Conservation (phyloP, 64 coral and sea anemone genomes). For the Anthopleura sola region DNA sequence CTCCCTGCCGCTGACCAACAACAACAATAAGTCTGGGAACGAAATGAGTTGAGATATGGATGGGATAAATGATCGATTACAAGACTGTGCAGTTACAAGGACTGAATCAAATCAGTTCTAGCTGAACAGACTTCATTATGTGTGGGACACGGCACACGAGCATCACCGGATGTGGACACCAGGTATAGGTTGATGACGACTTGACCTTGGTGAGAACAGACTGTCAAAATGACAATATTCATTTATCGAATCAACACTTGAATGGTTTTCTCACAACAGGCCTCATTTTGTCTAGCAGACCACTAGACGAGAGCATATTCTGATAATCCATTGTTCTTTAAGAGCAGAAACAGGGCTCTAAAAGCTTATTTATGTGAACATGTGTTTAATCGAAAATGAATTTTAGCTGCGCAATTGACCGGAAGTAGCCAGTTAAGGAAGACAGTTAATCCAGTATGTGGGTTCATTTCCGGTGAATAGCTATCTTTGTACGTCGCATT, state of each 20-base stretch:
- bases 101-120: background rate
- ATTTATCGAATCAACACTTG: too few species aligned
- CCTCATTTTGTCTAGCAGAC: too few species aligned
- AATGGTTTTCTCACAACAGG: too few species aligned
- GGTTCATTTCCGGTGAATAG: background rate
- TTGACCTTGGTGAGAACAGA: too few species aligned
- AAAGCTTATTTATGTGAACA: too few species aligned
- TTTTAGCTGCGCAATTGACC: background rate
- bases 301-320: too few species aligned
- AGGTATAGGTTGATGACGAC: background rate
- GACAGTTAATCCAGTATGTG: background rate
- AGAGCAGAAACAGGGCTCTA: too few species aligned
- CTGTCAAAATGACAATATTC: too few species aligned
- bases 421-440: background rate
- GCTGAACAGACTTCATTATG: background rate
- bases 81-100: background rate
- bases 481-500: background rate
- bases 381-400: too few species aligned
- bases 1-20: background rate
- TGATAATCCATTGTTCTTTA: too few species aligned
- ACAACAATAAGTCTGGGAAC: too few species aligned
- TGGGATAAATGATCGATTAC: background rate
- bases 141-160: background rate
- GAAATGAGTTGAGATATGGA: too few species aligned
- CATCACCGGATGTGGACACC: background rate